Conservation (phyloP, 2,888 invertebrate species). For the Amphipoea lucens region DNA sequence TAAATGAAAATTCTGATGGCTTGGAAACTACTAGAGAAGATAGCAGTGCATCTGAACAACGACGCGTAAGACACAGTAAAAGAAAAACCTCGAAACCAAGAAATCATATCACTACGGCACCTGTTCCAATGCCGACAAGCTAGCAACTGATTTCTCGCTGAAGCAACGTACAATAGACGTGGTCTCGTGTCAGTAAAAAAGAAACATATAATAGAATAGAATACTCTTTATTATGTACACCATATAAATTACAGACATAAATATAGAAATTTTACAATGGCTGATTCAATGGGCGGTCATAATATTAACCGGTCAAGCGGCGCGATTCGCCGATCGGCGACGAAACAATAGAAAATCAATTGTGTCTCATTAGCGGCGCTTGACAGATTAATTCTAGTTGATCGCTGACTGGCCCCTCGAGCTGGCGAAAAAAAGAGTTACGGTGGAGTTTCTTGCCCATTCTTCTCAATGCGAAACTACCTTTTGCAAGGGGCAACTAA, state of each 20-base stretch:
- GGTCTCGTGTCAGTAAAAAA: background rate
- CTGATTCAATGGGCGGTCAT: too few relatives aligned
- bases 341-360: too few relatives aligned
- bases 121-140: background rate
- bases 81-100: conserved; percentile 11
- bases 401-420: background rate
- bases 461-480: background rate
- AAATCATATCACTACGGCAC: background rate
- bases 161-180: background rate
- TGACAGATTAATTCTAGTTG: background rate
- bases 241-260: too few relatives aligned
- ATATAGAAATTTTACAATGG: too few relatives aligned
- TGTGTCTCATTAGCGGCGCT: too few relatives aligned
- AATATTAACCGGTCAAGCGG: too few relatives aligned
- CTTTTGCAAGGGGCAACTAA: background rate
- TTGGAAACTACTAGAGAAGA: background rate
- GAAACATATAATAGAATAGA: background rate
- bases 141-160: background rate
- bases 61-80: background rate
- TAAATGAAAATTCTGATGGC: background rate
- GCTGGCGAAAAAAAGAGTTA: background rate
- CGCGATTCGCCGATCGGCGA: too few relatives aligned
- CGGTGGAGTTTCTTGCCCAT: background rate
- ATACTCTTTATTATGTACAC: too few relatives aligned
- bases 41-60: background rate